Evolutionary conservation across 37 sponge, comb jelly and placozoan species (phyloP), one percentile per base, ranked within the genome.

Genomic region (Axinella damicornis): DNA sequence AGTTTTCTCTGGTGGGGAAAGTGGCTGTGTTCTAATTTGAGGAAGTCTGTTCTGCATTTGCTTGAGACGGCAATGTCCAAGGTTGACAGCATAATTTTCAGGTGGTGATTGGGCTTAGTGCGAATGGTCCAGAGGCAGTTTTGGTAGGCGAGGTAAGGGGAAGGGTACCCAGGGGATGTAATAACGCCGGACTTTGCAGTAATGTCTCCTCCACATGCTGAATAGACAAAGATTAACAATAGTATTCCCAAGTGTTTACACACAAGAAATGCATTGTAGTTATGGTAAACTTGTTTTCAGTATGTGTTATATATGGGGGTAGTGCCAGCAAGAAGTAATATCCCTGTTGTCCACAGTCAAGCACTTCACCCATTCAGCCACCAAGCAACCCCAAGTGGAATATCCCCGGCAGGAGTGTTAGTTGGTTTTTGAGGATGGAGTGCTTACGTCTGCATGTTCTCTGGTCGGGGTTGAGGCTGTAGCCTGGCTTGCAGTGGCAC

Each of bases 121-220:
- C 30, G 36, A 0, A 91, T 73, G 11, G 12, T 71, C 86, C 86
- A 91, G 4, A 56, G 24, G 67, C 92, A 91, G 74, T 91, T 86
- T 55, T 85, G 79, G 17, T 82, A 24, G 5, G 63, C 38, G 24
- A 22, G 56, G 63, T 91, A 91, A 21, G 67, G 56, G 25, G 22
- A 35, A 41, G 92, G 87, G 34, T 63, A 86, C 24, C 73, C 74
- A 24, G 57, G 64, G 19, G 92, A 77, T n/a, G 22, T 11, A 22
- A 91, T 61, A 35, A 24, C 30, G 18, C 83, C 92, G 33, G 46
- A 32, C 13, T 37, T 25, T 6, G 20, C 20, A 62, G 85, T 71
- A 5, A 64, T n/a, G 2, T 21, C 24, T n/a, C 9, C 41, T 5
- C 53, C 52, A 31, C 92, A 91, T 1, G 40, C 78, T 70, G 60